Conservation (phyloP, 2,113 vertebrate species). For the Chrysochloris asiatica region DNA sequence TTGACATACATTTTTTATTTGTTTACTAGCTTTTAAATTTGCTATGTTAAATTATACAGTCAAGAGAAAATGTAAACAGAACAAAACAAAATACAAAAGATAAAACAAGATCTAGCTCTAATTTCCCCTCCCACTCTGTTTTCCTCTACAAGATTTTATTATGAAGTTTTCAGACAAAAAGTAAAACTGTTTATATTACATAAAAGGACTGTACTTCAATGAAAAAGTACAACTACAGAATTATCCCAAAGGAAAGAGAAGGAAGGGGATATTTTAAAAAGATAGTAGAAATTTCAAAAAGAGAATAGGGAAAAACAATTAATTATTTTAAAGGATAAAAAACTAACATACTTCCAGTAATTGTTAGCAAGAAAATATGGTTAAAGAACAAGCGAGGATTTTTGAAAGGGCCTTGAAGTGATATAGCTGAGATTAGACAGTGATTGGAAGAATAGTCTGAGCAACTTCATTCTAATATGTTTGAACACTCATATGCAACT, state of each 20-base stretch:
- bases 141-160: background rate
- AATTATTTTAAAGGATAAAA: background rate
- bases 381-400: background rate
- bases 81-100: background rate
- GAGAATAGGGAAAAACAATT: background rate
- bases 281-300: background rate
- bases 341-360: background rate
- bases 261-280: background rate
- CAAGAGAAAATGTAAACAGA: background rate
- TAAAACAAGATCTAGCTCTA: background rate
- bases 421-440: background rate
- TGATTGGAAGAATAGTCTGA: background rate
- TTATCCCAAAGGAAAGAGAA: background rate
- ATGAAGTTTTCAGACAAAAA: background rate
- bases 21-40: background rate
- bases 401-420: background rate
- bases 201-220: too few relatives aligned
- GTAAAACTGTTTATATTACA: too few relatives aligned
- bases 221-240: background rate
- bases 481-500: background rate
- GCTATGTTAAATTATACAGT: too few relatives aligned
- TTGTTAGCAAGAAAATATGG: background rate
- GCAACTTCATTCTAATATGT: background rate
- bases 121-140: background rate
- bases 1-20: background rate